These are phyloP conservation scores for Chaetoderma sp. DNA, from an alignment of 2,888 invertebrate species.

Conservation along the genomic window DNA sequence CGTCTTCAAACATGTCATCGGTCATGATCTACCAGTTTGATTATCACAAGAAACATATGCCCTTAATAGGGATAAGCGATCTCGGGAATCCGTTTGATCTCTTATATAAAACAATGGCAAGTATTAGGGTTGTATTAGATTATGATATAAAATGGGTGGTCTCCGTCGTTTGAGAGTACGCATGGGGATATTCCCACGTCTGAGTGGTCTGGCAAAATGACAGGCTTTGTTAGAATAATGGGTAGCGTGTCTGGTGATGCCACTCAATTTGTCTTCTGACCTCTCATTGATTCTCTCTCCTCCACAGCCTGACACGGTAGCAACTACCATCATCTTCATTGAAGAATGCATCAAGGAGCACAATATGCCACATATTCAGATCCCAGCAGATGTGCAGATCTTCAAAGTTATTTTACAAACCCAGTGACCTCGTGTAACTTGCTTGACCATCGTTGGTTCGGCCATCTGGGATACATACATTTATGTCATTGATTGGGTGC, in stretches of 20 bases:
- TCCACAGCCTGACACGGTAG: conserved; percentile 11
- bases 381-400: conserved; percentile 19
- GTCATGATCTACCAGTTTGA: background rate
- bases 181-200: background rate
- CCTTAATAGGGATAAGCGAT: background rate
- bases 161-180: background rate
- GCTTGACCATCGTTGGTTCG: conserved; percentile 19
- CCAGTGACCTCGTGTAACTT: conserved; percentile 10
- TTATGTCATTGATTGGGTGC: background rate
- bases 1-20: background rate
- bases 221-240: background rate
- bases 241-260: background rate
- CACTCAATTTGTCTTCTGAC: conserved; percentile 1
- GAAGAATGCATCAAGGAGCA: conserved; percentile 2
- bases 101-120: background rate
- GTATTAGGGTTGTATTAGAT: background rate
- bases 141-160: background rate
- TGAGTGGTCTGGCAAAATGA: background rate
- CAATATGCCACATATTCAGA: conserved; percentile 5
- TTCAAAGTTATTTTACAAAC: conserved; percentile 22
- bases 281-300: conserved; percentile 20
- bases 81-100: background rate
- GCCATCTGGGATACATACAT: too few species aligned
- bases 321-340: conserved; percentile 13
- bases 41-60: background rate